Evolutionary conservation across 2,113 vertebrate species (phyloP).

Genomic region (Xiphophorus hellerii): DNA sequence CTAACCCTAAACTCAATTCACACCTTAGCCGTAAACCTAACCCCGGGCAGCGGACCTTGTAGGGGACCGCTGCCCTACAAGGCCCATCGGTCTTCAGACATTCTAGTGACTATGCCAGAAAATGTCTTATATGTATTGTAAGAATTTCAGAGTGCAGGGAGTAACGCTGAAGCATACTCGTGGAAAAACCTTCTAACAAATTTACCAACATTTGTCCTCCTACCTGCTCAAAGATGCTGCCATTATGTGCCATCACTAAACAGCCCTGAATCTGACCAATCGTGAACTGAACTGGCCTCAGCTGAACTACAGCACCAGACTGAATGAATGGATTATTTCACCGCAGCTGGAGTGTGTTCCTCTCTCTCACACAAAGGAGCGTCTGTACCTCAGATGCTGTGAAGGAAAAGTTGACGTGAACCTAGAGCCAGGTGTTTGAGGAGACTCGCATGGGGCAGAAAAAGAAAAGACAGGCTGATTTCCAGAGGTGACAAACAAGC

Average conservation of each 20-base stretch:
- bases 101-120: background rate
- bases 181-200: background rate
- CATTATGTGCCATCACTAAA: background rate
- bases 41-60: too few relatives aligned
- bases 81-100: background rate
- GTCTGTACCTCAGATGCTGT: slow-evolving; percentile 24
- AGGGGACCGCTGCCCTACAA: too few relatives aligned
- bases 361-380: slow-evolving; percentile 9
- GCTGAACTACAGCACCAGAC: background rate
- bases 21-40: background rate
- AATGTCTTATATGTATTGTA: background rate
- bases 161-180: background rate
- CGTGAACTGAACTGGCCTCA: background rate
- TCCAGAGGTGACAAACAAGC: background rate
- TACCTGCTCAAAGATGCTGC: background rate
- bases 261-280: background rate
- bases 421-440: slow-evolving; percentile 3
- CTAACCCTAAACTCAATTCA: background rate
- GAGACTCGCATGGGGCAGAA: background rate
- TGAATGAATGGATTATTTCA: background rate
- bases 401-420: slow-evolving; percentile 1
- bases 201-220: too few relatives aligned
- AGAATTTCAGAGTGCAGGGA: background rate
- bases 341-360: background rate
- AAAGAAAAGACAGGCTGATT: background rate